Percentiles rank a stretch among this genome's conserved stretches.
phyloP scores from a whole-genome alignment of 1,140 invertebrate genomes.

The Cydia strobilella region DNA sequence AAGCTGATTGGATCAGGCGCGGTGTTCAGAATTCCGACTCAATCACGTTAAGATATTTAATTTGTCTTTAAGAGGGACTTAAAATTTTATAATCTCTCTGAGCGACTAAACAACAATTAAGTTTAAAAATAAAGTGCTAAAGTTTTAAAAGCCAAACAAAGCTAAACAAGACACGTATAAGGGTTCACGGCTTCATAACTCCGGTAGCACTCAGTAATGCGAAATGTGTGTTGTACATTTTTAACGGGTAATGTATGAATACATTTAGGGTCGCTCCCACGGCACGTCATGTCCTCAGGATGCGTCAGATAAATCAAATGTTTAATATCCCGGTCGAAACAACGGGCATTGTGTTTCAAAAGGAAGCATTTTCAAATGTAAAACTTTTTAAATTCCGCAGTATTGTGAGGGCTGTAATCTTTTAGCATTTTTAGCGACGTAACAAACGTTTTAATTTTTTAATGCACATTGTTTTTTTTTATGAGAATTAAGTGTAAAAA shows the following conservation, averaged over 20 bases:
- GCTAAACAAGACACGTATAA: conserved; percentile 35
- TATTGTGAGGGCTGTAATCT: conserved; percentile 30
- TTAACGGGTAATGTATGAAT: conserved; percentile 43
- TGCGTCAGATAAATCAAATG: conserved; percentile 58
- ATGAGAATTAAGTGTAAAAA: conserved; percentile 13
- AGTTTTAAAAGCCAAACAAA: conserved; percentile 40
- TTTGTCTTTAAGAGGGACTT: conserved; percentile 45
- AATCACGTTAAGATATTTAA: conserved; percentile 52
- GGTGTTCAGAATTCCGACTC: conserved; percentile 49
- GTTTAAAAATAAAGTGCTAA: conserved; percentile 47
- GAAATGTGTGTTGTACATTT: conserved; percentile 46
- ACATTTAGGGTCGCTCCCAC: conserved; percentile 44
- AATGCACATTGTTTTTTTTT: neutral
- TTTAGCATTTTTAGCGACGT: conserved; percentile 24
- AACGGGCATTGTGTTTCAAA: conserved; percentile 47
- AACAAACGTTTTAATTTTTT: conserved; percentile 2
- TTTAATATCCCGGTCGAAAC: conserved; percentile 56
- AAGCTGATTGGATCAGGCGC: conserved; percentile 46
- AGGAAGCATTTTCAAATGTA: conserved; percentile 1
- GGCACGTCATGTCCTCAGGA: conserved; percentile 48
- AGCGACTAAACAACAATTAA: conserved; percentile 46
- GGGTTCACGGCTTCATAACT: conserved; percentile 32
- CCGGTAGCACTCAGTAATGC: conserved; percentile 39
- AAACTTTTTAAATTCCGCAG: conserved; percentile 1
- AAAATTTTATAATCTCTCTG: conserved; percentile 39